A percentile compares a stretch with the other conserved stretches of the same genome.
phyloP scores from a whole-genome alignment of 2,888 invertebrate species.

The Orthosia gracilis region DNA sequence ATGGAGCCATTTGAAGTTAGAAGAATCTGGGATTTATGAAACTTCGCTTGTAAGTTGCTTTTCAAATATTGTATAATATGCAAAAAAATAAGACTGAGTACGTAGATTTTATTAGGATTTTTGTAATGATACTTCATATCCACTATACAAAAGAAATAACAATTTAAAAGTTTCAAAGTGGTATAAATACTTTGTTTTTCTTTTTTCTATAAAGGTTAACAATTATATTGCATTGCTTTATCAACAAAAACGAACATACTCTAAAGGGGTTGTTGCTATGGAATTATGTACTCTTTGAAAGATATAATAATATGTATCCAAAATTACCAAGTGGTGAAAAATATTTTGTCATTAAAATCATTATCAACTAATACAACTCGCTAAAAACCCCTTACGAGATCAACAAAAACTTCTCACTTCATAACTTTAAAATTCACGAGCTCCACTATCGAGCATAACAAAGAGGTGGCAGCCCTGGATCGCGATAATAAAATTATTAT shows the following conservation, averaged over 20 bases:
- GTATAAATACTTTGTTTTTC: no score
- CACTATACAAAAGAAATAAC: no score
- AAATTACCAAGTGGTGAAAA: no score
- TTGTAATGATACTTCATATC: not conserved
- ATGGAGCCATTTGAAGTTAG: no score
- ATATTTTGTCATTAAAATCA: no score
- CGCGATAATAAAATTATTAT: conserved; percentile 90
- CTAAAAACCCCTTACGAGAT: conserved; percentile 19
- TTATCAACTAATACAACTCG: not conserved
- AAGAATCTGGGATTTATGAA: not conserved
- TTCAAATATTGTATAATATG: not conserved
- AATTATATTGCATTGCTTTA: no score
- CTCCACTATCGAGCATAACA: conserved; percentile 66
- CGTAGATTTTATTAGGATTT: not conserved
- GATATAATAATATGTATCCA: no score
- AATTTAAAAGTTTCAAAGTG: not conserved
- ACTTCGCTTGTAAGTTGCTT: not conserved
- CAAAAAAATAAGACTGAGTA: not conserved
- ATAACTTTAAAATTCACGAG: conserved; percentile 59
- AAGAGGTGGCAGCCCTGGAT: conserved; percentile 83
- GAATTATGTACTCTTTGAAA: no score
- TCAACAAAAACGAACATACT: no score
- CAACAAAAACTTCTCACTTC: conserved; percentile 52
- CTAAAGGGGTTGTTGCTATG: no score
- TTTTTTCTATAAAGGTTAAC: no score